phyloP scores from a whole-genome alignment of 92 coral and sea anemone species.

The Siderastrea siderea region DNA sequence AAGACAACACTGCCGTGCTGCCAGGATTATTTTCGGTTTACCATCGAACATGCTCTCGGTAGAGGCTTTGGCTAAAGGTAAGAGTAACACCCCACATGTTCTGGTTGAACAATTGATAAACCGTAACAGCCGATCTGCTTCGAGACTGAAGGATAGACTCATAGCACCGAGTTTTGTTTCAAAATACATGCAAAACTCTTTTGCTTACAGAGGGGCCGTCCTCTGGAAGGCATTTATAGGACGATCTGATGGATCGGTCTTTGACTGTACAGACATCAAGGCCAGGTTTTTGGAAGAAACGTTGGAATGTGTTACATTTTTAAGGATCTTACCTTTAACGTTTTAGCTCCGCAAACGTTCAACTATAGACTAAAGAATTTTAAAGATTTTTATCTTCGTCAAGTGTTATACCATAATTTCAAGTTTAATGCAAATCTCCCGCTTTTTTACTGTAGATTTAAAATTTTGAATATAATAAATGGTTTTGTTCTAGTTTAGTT shows the following conservation, averaged over 20 bases:
- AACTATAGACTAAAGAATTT: no score
- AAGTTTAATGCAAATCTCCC: no score
- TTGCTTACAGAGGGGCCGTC: slow-evolving; percentile 27
- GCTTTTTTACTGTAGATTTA: no score
- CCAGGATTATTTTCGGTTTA: slow-evolving; percentile 16
- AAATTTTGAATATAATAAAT: no score
- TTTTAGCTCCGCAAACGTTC: no score
- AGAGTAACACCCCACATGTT: not conserved
- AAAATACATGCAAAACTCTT: not conserved
- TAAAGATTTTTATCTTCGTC: no score
- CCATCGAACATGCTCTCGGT: slow-evolving; percentile 17
- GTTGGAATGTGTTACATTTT: not conserved
- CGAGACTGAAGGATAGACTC: not conserved
- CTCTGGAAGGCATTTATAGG: slow-evolving; percentile 26
- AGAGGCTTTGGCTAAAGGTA: not conserved
- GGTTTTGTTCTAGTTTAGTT: no score
- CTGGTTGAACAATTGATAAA: not conserved
- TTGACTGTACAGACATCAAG: not conserved
- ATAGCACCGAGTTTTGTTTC: not conserved
- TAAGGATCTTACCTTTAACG: not conserved
- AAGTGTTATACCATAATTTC: no score
- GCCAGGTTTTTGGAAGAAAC: not conserved
- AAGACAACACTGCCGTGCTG: slow-evolving; percentile 38
- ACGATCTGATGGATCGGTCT: not conserved
- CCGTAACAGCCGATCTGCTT: not conserved